phyloP scores from a whole-genome alignment of 1,140 invertebrate genomes.

The Bombus consobrinus region DNA sequence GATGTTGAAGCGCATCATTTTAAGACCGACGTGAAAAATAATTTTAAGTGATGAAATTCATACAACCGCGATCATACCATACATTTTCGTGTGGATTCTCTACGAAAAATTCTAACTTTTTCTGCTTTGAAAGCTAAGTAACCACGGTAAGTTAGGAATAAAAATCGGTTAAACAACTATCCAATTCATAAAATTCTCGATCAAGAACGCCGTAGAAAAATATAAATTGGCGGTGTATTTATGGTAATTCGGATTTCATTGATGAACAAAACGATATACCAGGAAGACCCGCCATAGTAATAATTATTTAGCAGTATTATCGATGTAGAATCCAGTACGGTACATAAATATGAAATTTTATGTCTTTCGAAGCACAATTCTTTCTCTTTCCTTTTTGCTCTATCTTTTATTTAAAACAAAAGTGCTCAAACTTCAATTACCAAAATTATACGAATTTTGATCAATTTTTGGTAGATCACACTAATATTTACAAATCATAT shows the following conservation, averaged over 20 bases:
- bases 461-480: neutral
- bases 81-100: neutral
- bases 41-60: conserved; percentile 41
- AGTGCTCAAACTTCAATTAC: conserved; percentile 28
- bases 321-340: conserved; percentile 46
- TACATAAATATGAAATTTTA: conserved; percentile 8
- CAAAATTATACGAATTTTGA: neutral
- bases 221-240: conserved; percentile 44
- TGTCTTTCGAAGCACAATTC: neutral
- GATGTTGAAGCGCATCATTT: conserved; percentile 16
- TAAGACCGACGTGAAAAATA: conserved; percentile 23
- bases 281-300: conserved; percentile 36
- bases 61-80: neutral
- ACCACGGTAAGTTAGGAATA: conserved; percentile 25
- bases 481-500: neutral
- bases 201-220: conserved; percentile 47
- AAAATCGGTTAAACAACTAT: conserved; percentile 50
- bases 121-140: conserved; percentile 34
- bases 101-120: conserved; percentile 8
- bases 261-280: conserved; percentile 39
- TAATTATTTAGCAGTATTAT: conserved; percentile 52
- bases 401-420: conserved; percentile 28
- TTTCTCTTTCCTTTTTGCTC: neutral
- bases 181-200: conserved; percentile 45
- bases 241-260: conserved; percentile 40